Evolutionary conservation across 2,797 vertebrate species (phyloP).

Genomic region (Myotis daubentonii): DNA sequence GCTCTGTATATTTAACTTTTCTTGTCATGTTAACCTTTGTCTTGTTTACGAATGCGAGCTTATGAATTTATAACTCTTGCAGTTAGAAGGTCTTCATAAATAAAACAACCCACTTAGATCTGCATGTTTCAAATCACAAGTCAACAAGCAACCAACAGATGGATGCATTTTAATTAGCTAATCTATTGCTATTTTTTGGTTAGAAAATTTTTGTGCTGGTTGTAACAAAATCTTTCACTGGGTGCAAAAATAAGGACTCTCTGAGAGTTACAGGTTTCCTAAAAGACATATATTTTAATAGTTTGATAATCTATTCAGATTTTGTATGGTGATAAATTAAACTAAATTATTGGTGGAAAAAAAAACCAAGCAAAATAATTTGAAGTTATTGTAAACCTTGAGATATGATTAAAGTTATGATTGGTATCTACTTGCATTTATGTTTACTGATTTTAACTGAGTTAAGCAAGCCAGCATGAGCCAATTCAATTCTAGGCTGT

Average conservation of each 20-base stretch:
- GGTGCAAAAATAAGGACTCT: slow-evolving; percentile 78
- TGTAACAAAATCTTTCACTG: slow-evolving; percentile 76
- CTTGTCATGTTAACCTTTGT: slow-evolving; percentile 79
- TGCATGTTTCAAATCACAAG: slow-evolving; percentile 83
- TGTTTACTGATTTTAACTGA: slow-evolving; percentile 83
- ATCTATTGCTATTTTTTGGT: slow-evolving; percentile 79
- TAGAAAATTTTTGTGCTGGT: slow-evolving; percentile 82
- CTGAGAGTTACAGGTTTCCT: slow-evolving; percentile 77
- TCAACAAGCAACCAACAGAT: slow-evolving; percentile 83
- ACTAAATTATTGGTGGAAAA: slow-evolving; percentile 83
- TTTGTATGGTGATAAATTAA: slow-evolving; percentile 81
- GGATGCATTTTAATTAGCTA: slow-evolving; percentile 87
- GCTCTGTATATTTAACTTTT: slow-evolving; percentile 35
- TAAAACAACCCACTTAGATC: slow-evolving; percentile 85
- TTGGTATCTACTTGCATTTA: slow-evolving; percentile 77
- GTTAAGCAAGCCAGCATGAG: slow-evolving; percentile 80
- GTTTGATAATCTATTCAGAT: slow-evolving; percentile 80
- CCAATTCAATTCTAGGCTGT: slow-evolving; percentile 82
- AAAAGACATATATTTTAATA: slow-evolving; percentile 74
- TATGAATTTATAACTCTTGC: slow-evolving; percentile 81
- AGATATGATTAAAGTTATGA: slow-evolving; percentile 82
- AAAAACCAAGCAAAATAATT: slow-evolving; percentile 84
- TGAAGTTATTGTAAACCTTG: slow-evolving; percentile 81
- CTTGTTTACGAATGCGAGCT: slow-evolving; percentile 74
- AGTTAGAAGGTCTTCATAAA: slow-evolving; percentile 86